Base-by-base conservation (phyloP, 2,113 vertebrate species). In the Melanocharis versteri region DNA sequence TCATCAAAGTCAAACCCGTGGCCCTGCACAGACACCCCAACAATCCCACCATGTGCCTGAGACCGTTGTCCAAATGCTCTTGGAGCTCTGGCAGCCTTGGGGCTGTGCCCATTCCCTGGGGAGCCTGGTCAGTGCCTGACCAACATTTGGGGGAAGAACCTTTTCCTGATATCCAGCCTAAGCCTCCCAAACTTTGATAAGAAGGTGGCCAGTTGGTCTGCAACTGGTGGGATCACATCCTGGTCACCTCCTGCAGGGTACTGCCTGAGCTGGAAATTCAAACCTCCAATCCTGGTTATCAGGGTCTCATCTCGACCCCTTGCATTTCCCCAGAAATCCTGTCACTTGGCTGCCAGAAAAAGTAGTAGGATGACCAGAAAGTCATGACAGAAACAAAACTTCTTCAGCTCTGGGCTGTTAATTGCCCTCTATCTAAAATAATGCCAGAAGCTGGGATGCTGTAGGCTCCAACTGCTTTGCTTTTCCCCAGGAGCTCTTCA, bases 41-140 rank as follows among this genome's bases (percentile, higher is more conserved):
- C 15, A 61, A n/a, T 30, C 39, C 39, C 23, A 51, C 10, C 28
- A 8, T 45, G 19, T 30, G 4, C 33, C n/a, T 61, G 39, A 20
- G 5, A 45, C 47, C 1, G 1, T 1, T 45, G n/a, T 28, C 23
- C 28, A 61, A 56, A 39, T 0, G 0, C 40, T 69, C 19, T 37
- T 69, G 17, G 37, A 86, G 44, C 53, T 68, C 61, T 76, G 61
- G 37, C 72, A 77, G 83, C 45, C 22, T 15, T 2, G 11, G 14
- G 28, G 28, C 54, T 0, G 19, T 45, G 44, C 0, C 33, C 54
- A 39, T 31, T 57, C 54, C 54, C 54, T 78, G 39, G 62, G 33
- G 33, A 53, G 4, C 45, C 37, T 87, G 37, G 0, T 1, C 39
- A 51, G 72, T 19, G 39, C 17, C 71, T 11, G 7, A 21, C 1